Percentiles rank a stretch among this genome's conserved stretches.
phyloP scores from a whole-genome alignment of 2,113 vertebrate species.

The Chunga burmeisteri region DNA sequence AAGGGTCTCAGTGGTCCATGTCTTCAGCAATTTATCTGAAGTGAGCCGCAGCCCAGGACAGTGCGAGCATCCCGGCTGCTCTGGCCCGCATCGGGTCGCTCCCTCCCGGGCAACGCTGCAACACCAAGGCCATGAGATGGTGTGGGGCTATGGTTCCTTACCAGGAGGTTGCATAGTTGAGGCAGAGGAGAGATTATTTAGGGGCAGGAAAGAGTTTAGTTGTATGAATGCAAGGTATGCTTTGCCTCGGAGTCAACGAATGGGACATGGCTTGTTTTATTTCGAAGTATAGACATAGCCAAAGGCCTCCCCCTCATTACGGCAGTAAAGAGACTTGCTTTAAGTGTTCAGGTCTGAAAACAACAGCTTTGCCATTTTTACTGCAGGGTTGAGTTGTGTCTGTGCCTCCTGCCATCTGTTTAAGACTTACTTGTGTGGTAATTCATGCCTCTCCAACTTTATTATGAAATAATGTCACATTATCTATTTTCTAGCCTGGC shows the following conservation, averaged over 20 bases:
- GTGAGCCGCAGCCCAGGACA: neutral
- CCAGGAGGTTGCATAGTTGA: neutral
- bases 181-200: neutral
- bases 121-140: neutral
- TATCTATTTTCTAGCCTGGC: constrained; percentile 20
- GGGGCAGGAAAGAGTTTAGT: neutral
- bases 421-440: neutral
- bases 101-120: neutral
- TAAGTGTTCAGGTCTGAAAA: neutral
- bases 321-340: neutral
- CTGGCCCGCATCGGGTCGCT: rapidly evolving
- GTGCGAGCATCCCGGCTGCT: neutral
- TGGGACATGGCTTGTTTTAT: neutral
- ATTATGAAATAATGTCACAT: neutral
- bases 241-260: neutral
- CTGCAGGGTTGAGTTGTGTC: neutral
- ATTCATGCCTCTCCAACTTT: neutral
- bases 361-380: neutral
- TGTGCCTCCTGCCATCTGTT: neutral
- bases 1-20: neutral
- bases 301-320: neutral
- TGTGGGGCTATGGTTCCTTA: neutral
- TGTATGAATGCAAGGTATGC: neutral
- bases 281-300: neutral
- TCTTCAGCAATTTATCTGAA: neutral